A percentile compares a stretch with the other conserved stretches of the same genome.
Conservation (phyloP, 2,113 vertebrate species). For the Paracanthobrama guichenoti region DNA sequence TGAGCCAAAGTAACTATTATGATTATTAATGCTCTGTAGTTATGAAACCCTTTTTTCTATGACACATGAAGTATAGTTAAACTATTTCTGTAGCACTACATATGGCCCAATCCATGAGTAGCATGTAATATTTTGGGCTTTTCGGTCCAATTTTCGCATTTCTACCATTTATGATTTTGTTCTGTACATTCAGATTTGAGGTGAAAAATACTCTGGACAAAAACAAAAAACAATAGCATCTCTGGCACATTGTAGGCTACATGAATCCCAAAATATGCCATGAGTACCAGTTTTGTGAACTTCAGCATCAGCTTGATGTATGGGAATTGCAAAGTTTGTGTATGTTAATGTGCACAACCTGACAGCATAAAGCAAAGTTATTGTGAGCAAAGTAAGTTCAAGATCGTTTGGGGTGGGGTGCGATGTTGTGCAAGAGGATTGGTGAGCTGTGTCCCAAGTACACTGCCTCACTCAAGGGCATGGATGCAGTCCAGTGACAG, state of each 20-base stretch:
- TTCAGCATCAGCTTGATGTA: neutral
- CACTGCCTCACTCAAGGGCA: slow-evolving; percentile 21
- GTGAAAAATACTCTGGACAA: neutral
- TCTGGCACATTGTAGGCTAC: neutral
- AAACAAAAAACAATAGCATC: neutral
- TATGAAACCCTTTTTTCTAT: neutral
- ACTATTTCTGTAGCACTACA: neutral
- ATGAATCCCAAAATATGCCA: neutral
- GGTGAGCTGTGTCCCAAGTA: neutral
- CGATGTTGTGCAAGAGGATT: slow-evolving; percentile 15
- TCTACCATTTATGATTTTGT: neutral
- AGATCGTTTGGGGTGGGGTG: neutral
- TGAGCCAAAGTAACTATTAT: neutral
- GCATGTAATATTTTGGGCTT: neutral
- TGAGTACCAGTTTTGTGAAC: neutral
- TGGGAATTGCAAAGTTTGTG: neutral
- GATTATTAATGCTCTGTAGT: neutral
- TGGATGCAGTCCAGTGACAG: neutral
- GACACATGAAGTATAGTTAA: neutral
- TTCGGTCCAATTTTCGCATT: neutral
- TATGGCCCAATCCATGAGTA: neutral
- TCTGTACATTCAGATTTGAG: neutral
- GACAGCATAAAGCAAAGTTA: neutral
- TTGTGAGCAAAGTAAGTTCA: neutral
- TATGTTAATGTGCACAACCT: neutral